Conservation (phyloP, 2,113 vertebrate species). For the Clarias macrocephalus region DNA sequence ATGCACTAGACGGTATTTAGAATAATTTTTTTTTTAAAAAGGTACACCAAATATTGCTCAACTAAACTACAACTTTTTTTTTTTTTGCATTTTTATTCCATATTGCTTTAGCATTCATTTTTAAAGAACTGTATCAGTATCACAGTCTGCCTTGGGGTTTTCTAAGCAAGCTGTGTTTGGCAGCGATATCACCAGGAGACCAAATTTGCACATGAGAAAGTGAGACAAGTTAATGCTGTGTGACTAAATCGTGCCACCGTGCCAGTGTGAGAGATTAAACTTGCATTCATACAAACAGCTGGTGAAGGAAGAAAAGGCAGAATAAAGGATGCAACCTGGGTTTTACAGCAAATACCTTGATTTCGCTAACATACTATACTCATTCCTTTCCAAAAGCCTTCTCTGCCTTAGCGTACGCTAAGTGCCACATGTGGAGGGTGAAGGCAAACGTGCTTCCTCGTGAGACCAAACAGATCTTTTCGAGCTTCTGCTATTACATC, state of each 20-base stretch:
- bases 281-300: not conserved
- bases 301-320: not conserved
- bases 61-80: not conserved
- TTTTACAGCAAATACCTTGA: not conserved
- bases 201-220: conserved; percentile 26
- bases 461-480: not conserved
- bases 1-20: not conserved
- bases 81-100: not conserved
- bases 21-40: too few species aligned
- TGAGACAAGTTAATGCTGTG: conserved; percentile 41
- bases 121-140: not conserved
- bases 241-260: conserved; percentile 35
- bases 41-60: not conserved
- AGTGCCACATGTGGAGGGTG: not conserved
- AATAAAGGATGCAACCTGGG: not conserved
- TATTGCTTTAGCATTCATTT: not conserved
- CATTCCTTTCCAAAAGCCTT: not conserved
- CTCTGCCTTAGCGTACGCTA: not conserved
- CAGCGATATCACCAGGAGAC: conserved; percentile 11
- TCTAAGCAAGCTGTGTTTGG: conserved; percentile 6
- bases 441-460: not conserved
- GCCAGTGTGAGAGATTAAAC: conserved; percentile 7
- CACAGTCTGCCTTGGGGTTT: not conserved
- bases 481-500: not conserved
- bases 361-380: not conserved